Conservation (phyloP, 2,797 vertebrate genomes). For the Micropoecilia bifurca region DNA sequence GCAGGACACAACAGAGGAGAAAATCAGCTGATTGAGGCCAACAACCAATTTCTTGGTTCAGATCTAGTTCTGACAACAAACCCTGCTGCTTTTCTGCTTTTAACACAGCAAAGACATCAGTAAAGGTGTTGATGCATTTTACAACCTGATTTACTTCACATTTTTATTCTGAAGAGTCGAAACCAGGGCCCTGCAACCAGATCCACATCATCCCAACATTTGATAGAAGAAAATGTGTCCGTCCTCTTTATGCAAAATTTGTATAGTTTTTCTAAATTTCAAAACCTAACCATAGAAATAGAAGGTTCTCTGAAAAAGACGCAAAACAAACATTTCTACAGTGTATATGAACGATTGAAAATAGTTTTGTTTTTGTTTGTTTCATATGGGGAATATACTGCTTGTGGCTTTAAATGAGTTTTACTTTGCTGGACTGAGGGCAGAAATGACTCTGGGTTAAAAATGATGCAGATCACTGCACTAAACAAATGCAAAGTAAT, state of each 20-base stretch:
- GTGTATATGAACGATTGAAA: too few species aligned
- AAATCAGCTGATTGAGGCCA: too few species aligned
- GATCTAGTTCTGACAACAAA: not conserved
- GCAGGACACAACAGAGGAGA: too few species aligned
- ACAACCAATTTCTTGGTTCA: not conserved
- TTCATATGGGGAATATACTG: too few species aligned
- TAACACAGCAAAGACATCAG: too few species aligned
- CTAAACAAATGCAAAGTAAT: not conserved
- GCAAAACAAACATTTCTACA: not conserved
- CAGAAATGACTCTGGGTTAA: too few species aligned
- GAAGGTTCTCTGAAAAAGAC: not conserved
- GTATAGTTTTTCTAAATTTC: not conserved
- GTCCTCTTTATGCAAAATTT: not conserved
- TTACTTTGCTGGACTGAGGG: too few species aligned
- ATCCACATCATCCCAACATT: not conserved
- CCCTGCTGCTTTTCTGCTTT: too few species aligned
- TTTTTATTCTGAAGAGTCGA: not conserved
- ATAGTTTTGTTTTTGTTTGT: too few species aligned
- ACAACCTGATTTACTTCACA: not conserved
- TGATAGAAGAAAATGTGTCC: not conserved
- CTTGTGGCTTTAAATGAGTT: too few species aligned
- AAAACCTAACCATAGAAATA: not conserved
- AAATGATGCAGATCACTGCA: too few species aligned
- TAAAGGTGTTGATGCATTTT: too few species aligned
- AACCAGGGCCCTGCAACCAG: not conserved